Conservation (phyloP, 2,888 invertebrate species). For the Amblyjoppa proteus region DNA sequence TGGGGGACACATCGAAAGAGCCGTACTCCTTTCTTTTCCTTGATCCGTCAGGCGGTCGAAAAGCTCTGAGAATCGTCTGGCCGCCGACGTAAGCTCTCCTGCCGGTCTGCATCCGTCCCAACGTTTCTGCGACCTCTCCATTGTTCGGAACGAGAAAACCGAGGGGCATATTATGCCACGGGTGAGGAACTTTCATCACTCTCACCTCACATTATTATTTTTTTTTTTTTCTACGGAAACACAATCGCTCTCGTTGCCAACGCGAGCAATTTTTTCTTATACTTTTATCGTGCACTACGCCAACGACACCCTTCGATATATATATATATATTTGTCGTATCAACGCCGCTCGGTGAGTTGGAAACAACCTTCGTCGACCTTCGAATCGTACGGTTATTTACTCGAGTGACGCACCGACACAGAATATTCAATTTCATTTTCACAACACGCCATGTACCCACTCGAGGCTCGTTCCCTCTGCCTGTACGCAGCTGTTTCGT, state of each 20-base stretch:
- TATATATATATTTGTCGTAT: no score
- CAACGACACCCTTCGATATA: no score
- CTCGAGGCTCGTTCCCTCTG: conserved; percentile 43
- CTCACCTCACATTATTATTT: neutral
- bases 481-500: conserved; percentile 42
- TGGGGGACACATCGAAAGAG: conserved; percentile 73
- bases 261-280: no score
- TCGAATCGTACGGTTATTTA: no score
- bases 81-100: conserved; percentile 67
- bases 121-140: neutral
- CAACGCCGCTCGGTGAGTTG: no score
- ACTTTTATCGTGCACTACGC: no score
- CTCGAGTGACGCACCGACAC: conserved; percentile 56
- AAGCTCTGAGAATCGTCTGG: conserved; percentile 76
- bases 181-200: conserved; percentile 63
- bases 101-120: conserved; percentile 20
- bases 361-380: no score
- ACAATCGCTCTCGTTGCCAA: neutral
- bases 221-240: conserved; percentile 7
- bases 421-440: conserved; percentile 25
- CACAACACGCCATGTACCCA: conserved; percentile 35
- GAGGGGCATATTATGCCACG: conserved; percentile 67
- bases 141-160: conserved; percentile 12
- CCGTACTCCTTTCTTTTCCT: conserved; percentile 56
- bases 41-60: conserved; percentile 68